A percentile compares a stretch with the other conserved stretches of the same genome.
phyloP scores from a whole-genome alignment of 2,113 vertebrate genomes.

The Erythrolamprus reginae region DNA sequence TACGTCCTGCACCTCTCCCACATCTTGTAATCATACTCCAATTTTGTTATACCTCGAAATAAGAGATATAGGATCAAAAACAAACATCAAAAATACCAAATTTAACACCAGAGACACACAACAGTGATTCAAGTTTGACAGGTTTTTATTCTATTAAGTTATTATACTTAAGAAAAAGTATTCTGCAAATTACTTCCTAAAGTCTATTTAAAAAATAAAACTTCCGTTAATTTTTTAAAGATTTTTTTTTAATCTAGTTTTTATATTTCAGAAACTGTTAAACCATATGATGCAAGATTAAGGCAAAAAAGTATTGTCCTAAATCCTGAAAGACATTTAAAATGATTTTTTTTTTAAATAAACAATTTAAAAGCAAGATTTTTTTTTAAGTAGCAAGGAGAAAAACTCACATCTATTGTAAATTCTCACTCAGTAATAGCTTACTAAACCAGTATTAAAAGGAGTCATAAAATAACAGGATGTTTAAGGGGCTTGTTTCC shows the following conservation, averaged over 20 bases:
- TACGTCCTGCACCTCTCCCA: not conserved
- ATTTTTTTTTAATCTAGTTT: not conserved
- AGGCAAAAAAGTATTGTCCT: not conserved
- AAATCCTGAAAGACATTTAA: not conserved
- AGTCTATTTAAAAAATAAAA: not conserved
- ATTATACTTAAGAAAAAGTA: not conserved
- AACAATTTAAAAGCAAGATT: not conserved
- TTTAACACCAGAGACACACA: not conserved
- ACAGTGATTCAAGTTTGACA: not conserved
- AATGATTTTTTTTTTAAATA: not conserved
- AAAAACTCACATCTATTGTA: slow-evolving; percentile 73
- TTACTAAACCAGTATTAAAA: slow-evolving; percentile 24
- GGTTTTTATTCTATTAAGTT: not conserved
- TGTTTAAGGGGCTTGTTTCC: slow-evolving; percentile 58
- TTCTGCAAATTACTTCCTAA: not conserved
- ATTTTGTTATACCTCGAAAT: not conserved
- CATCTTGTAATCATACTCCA: not conserved
- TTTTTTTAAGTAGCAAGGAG: not conserved
- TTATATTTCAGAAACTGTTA: not conserved
- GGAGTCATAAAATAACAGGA: slow-evolving; percentile 63
- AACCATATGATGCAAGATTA: not conserved
- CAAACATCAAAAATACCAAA: not conserved
- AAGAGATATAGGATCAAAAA: not conserved
- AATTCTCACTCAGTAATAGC: slow-evolving; percentile 25
- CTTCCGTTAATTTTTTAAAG: not conserved